phyloP scores from a whole-genome alignment of 1,140 invertebrate genomes.

The Nebria ingens region DNA sequence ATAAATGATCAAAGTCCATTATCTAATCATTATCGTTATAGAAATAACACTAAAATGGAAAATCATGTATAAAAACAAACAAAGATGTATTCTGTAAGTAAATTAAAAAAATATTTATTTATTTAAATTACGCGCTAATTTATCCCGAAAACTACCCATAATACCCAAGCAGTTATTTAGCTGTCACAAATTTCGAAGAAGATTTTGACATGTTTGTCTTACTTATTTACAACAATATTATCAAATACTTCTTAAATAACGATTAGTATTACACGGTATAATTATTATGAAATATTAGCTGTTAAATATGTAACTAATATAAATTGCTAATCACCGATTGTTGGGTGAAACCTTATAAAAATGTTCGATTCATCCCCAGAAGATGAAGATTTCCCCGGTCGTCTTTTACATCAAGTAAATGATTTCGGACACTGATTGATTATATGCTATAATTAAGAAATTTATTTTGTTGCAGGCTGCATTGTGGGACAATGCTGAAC shows the following conservation, averaged over 20 bases:
- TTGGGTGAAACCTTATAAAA: slow-evolving; percentile 14
- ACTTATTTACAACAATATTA: background rate
- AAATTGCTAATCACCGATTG: no score
- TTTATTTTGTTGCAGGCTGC: slow-evolving; percentile 51
- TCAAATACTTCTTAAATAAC: background rate
- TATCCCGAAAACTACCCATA: background rate
- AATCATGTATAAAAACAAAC: background rate
- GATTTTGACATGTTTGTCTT: background rate
- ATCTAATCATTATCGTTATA: background rate
- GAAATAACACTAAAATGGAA: background rate
- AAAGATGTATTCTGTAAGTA: background rate
- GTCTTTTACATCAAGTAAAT: slow-evolving; percentile 61
- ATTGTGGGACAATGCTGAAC: slow-evolving; percentile 82
- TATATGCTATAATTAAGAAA: slow-evolving; percentile 8
- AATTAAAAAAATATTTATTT: background rate
- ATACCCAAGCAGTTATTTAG: background rate
- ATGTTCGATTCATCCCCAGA: slow-evolving; percentile 58
- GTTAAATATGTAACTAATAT: background rate
- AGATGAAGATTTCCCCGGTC: slow-evolving; percentile 70
- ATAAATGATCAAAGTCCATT: background rate
- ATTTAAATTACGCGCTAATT: background rate
- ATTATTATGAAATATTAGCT: no score
- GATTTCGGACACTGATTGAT: no score
- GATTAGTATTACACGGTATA: background rate
- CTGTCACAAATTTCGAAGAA: background rate